Evolutionary conservation across 2,113 vertebrate species (phyloP), one percentile per base, ranked within the genome.

Genomic region (Gobiocypris rarus): DNA sequence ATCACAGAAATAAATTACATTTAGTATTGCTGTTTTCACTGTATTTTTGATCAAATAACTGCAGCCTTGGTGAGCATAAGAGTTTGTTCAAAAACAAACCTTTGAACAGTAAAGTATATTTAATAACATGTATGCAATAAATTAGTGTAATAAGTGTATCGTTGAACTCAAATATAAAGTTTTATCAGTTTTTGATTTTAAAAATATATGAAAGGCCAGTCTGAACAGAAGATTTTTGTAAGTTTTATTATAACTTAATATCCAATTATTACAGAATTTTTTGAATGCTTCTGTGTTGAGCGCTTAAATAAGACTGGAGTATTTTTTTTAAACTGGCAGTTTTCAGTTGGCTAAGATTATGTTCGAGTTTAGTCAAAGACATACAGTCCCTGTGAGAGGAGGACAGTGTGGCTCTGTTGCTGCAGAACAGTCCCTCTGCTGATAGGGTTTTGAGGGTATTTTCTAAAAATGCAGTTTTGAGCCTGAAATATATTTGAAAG

Each of bases 401-500:
- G 71, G 86, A 94, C 92, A 93, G 89, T 92, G 84, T 73, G 0
- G 76, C 91, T 92, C 91, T 93, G 92, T 94, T 90, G 84, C 83
- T 38, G 77, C 82, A 26, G 45, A 80, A 77, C 56, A 74, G 77
- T 84, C 81, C 86, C 86, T 83, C 82, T 24, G 43, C 73, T 82
- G 65, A 79, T 81, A 75, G 71, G 63, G 83, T 76, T 86, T 80
- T 85, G 69, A 48, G 75, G 54, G 76, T 19, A 48, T 56, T 84
- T 75, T 26, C 65, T 73, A 71, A 75, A 63, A 54, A 74, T 81
- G 31, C 6, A 17, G 17, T 75, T 19, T 79, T 74, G 11, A 65
- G 34, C 75, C 22, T 26, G 13, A 45, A 24, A 78, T 10, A 43
- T 13, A 45, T 43, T 34, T 15, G 6, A 61, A 38, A 15, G n/a